Evolutionary conservation across 2,888 invertebrate genomes (phyloP), one percentile per base, ranked within the genome.

Genomic region (Drosophila paramelanica): DNA sequence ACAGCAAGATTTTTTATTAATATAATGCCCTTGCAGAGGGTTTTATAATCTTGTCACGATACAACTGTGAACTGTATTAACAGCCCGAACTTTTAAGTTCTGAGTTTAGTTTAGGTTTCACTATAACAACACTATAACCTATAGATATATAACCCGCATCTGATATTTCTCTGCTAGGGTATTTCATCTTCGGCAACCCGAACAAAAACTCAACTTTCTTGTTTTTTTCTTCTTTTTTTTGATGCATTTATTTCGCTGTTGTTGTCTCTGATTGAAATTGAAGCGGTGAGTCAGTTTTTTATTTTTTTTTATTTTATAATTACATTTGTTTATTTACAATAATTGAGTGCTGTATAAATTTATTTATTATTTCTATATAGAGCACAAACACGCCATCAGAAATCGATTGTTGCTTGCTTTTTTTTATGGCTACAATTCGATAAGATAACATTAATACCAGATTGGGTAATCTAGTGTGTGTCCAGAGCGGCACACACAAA

Each of bases 241-340:
- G 33, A 8, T 56, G 42, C 42, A 56, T 45, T 50, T 20, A 59
- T 52, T 20, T 64, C 41, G 33, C 45, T 47, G 27, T 41, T 52
- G 17, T 14, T 49, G 42, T 42, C 23, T 27, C 38, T 60, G 58
- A 60, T 60, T 60, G 38, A 60, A 53, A 38, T 17, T 61, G 13
- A 25, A 56, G 50, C 47, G 38, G 62, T 42, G 55, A 55, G 27
- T 52, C 52, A 41, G 17, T 11, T 17, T 41, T 17, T 17, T 17
- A 8, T 17, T 13, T 14, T 31, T 33, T 20, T 11, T 23, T 33
- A 57, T 51, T 70, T 61, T 79, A 60, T 80, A 79, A 85, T 88
- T 85, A 72, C 69, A 72, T 85, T 88, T 85, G 64, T 85, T 84
- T 84, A 77, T 77, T 77, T 83, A 73, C 79, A 71, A 71, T 74